Percentiles rank a stretch among this genome's conserved stretches.
phyloP scores from a whole-genome alignment of 2,888 invertebrate species.

The Pseudoips prasinana region DNA sequence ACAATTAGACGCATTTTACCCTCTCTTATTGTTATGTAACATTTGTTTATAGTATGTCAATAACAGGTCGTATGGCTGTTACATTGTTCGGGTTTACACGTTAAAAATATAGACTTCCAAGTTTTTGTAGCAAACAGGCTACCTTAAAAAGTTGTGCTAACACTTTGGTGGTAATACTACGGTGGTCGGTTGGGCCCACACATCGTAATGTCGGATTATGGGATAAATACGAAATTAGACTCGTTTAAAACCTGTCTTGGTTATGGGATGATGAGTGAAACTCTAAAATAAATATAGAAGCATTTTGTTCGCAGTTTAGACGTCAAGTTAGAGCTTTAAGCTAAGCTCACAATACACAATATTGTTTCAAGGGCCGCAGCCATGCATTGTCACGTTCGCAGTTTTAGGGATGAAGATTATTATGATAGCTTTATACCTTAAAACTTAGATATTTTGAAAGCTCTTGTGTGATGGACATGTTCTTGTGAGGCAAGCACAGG shows the following conservation, averaged over 20 bases:
- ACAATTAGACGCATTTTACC: conserved; percentile 78
- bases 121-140: conserved; percentile 57
- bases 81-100: conserved; percentile 63
- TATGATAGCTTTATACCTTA: too few species aligned
- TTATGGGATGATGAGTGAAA: background rate
- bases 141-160: conserved; percentile 62
- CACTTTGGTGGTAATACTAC: conserved; percentile 27
- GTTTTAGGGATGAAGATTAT: too few species aligned
- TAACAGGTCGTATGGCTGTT: conserved; percentile 53
- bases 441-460: too few species aligned
- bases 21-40: conserved; percentile 66
- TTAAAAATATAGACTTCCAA: conserved; percentile 77
- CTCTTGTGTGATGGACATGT: too few species aligned
- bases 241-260: conserved; percentile 6
- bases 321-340: too few species aligned
- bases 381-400: too few species aligned
- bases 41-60: conserved; percentile 62
- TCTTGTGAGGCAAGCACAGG: too few species aligned
- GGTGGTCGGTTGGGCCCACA: conserved; percentile 29
- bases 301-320: too few species aligned
- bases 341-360: too few species aligned
- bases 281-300: too few species aligned
- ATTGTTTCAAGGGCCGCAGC: too few species aligned
- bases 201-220: conserved; percentile 3
- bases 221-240: conserved; percentile 4